Evolutionary conservation across 2,888 invertebrate genomes (phyloP).

Genomic region (Oscheius sp.): DNA sequence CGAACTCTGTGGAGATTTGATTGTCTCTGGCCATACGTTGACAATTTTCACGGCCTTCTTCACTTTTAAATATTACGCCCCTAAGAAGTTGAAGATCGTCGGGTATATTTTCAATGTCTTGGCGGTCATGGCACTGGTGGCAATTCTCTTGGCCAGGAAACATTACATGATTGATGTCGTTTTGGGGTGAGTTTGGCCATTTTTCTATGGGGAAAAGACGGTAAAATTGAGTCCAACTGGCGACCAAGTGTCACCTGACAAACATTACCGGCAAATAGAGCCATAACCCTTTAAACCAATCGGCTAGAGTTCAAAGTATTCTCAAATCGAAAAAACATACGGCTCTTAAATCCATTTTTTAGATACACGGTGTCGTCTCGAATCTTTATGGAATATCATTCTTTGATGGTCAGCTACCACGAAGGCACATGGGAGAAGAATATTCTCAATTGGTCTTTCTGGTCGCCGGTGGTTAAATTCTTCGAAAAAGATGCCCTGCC

Average conservation of each 20-base stretch:
- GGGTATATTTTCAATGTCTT: conserved; percentile 61
- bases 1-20: conserved; percentile 70
- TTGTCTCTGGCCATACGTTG: conserved; percentile 71
- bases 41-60: conserved; percentile 65
- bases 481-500: conserved; percentile 66
- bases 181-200: conserved; percentile 56
- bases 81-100: conserved; percentile 59
- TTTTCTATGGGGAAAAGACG: not conserved
- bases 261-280: not conserved
- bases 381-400: conserved; percentile 69
- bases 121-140: conserved; percentile 57
- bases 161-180: conserved; percentile 71
- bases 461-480: conserved; percentile 57
- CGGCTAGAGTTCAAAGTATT: not conserved
- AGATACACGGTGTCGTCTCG: conserved; percentile 64
- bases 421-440: conserved; percentile 60
- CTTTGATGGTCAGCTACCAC: conserved; percentile 62
- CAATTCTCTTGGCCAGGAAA: conserved; percentile 68
- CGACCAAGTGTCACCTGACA: not conserved
- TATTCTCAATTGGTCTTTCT: conserved; percentile 61
- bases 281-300: not conserved
- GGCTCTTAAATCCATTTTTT: conserved; percentile 6
- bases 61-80: conserved; percentile 64
- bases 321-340: not conserved
- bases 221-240: not conserved